A percentile compares a stretch with the other conserved stretches of the same genome.
These are phyloP conservation scores for Cephalotes varians DNA, from an alignment of 2,888 invertebrate species.

Conservation along the genomic window DNA sequence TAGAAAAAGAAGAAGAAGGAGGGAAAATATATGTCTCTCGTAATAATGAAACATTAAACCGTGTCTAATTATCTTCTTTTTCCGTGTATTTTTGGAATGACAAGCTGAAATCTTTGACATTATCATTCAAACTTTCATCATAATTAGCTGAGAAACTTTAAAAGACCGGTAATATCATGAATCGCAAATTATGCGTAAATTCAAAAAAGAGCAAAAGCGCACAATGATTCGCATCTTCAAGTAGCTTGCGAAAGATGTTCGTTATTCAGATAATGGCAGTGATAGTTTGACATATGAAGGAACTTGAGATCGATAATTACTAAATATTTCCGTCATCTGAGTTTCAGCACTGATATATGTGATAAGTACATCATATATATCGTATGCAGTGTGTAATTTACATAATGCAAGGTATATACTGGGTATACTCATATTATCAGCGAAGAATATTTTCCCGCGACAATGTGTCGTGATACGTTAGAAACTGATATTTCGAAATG, in stretches of 20 bases:
- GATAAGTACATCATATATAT: neutral
- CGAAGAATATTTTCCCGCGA: conserved; percentile 8
- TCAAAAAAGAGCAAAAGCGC: neutral
- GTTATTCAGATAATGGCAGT: neutral
- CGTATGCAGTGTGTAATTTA: conserved; percentile 14
- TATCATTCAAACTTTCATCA: neutral
- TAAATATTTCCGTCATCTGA: conserved; percentile 35
- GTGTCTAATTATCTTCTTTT: neutral
- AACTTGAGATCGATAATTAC: conserved; percentile 27
- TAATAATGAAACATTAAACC: neutral
- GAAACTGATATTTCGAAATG: conserved; percentile 2
- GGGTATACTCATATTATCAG: neutral
- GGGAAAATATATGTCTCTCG: conserved; percentile 42
- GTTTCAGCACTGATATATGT: conserved; percentile 24
- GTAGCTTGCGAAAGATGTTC: neutral
- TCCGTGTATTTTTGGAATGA: neutral
- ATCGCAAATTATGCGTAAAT: neutral
- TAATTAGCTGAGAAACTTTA: neutral
- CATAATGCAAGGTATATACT: neutral
- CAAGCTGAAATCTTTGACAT: neutral
- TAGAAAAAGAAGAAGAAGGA: conserved; percentile 68
- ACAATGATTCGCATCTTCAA: neutral
- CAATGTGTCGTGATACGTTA: neutral
- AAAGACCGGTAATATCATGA: neutral
- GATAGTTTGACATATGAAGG: conserved; percentile 6